Evolutionary conservation across 2,888 invertebrate genomes (phyloP).

Genomic region (Tricholauxania praeusta): DNA sequence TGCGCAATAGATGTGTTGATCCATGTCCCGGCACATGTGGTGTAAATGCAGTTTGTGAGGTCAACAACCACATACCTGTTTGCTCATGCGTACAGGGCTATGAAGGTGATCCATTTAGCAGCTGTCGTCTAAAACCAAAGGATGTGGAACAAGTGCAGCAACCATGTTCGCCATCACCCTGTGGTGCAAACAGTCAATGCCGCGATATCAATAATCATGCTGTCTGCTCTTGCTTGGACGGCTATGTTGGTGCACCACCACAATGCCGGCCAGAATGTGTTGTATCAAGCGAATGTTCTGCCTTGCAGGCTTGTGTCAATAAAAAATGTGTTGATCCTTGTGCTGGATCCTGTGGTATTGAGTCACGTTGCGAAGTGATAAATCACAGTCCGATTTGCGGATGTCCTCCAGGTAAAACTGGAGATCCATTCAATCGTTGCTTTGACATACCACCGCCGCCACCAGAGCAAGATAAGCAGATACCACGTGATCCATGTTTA

Average conservation of each 20-base stretch:
- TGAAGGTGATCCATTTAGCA: constrained; percentile 79
- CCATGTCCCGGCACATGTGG: constrained; percentile 84
- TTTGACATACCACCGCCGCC: constrained; percentile 70
- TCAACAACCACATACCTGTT: constrained; percentile 80
- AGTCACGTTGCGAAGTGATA: constrained; percentile 78
- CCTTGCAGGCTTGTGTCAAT: constrained; percentile 75
- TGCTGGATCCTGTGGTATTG: constrained; percentile 78
- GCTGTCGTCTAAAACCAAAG: constrained; percentile 68
- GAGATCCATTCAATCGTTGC: constrained; percentile 85
- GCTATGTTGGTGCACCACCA: constrained; percentile 77
- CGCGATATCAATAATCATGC: constrained; percentile 72
- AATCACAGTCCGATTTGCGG: constrained; percentile 80
- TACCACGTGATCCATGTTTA: constrained; percentile 74
- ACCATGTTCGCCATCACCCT: constrained; percentile 73
- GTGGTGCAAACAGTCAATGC: constrained; percentile 75
- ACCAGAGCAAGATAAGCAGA: constrained; percentile 59
- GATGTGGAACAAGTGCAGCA: constrained; percentile 47
- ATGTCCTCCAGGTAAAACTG: constrained; percentile 74
- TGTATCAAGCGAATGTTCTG: constrained; percentile 75
- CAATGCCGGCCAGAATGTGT: constrained; percentile 77
- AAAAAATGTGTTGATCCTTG: constrained; percentile 81
- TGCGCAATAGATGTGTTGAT: constrained; percentile 78
- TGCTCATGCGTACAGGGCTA: constrained; percentile 78
- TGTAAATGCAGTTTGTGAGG: constrained; percentile 77
- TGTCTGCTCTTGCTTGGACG: constrained; percentile 78